Evolutionary conservation across 1,140 invertebrate species (phyloP), one percentile per base, ranked within the genome.

Genomic region (Orussus abietinus): DNA sequence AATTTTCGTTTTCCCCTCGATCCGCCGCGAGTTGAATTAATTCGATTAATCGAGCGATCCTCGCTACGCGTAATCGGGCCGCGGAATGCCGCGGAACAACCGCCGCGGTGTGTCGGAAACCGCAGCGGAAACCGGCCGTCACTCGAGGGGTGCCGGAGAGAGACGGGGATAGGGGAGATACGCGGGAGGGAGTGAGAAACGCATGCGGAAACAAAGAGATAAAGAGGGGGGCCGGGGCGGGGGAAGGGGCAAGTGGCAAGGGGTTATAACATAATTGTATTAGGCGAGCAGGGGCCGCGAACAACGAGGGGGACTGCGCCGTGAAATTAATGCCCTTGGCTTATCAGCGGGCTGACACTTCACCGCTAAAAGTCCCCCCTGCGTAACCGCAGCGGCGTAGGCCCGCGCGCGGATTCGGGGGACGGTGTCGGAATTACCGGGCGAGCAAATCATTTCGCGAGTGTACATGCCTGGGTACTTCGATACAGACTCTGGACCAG

Each of bases 181-280:
- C n/a, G n/a, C n/a, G 47, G 47, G 49, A 55, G 52, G 12, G 25
- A 4, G 10, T 3, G 25, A 28, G 2, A n/a, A 28, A 3, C 25
- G 25, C 4, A 0, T n/a, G 12, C 10, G 0, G 42, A 33, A 41
- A 51, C 47, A 52, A 45, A 49, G 39, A 49, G 42, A 50, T 46
- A 38, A 50, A 48, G 25, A 46, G 44, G 47, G 17, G 28, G 38
- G 38, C 29, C 12, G 34, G 34, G 12, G 13, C 25, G 25, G 17
- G 15, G 13, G 17, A 40, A n/a, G 26, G 10, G 10, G 3, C 13
- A 30, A 30, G 31, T 54, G 56, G 56, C 66, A 68, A 62, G 64
- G 66, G 67, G 67, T 70, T 66, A 66, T 58, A 60, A 70, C 62
- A 66, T 70, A 70, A 70, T 70, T 70, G 65, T 67, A 70, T 70